Base-by-base conservation (phyloP, 1,140 invertebrate genomes). In the Littorina saxatilis region DNA sequence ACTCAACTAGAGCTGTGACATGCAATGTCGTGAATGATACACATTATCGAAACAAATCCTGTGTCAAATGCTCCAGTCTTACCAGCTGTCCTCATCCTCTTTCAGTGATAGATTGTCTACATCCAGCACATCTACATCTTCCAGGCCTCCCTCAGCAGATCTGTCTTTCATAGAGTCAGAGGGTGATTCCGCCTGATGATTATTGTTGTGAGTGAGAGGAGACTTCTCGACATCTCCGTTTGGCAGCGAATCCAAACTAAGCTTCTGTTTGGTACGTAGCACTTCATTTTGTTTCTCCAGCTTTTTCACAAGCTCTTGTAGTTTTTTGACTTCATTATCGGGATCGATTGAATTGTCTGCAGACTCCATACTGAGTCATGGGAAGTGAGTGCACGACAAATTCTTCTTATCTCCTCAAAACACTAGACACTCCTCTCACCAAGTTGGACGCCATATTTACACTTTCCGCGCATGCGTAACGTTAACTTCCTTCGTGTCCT, bases 211-310 rank as follows among this genome's bases (percentile, higher is more conserved):
- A 55, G 85, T 89, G 35, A 73, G 79, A 55, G 78, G 76, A 20
- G 85, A 32, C 79, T 84, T 85, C 29, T 83, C 84, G 2, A 63
- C 81, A 80, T 87, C 86, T 40, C 86, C 83, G 75, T 87, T 85
- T 58, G 83, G 79, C 47, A 81, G 66, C 11, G 76, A 47, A 29
- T 86, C 85, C 39, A 85, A 61, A 66, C 80, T 63, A 4, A 58
- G 68, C 85, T 90, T 90, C 83, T 92, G 88, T 84, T 91, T 91
- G 58, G 84, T 89, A 82, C 91, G 83, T 39, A 93, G 77, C 37
- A 91, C 87, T 84, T 91, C 91, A 87, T 93, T 93, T 81, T 93
- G 92, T 35, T 89, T 84, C 81, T 93, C 92, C 66, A 93, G 83
- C 84, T 92, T 90, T 79, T 91, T 91, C 29, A 93, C 92, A 74